Evolutionary conservation across 1,140 invertebrate species (phyloP).

Genomic region (Tribolium castaneum): DNA sequence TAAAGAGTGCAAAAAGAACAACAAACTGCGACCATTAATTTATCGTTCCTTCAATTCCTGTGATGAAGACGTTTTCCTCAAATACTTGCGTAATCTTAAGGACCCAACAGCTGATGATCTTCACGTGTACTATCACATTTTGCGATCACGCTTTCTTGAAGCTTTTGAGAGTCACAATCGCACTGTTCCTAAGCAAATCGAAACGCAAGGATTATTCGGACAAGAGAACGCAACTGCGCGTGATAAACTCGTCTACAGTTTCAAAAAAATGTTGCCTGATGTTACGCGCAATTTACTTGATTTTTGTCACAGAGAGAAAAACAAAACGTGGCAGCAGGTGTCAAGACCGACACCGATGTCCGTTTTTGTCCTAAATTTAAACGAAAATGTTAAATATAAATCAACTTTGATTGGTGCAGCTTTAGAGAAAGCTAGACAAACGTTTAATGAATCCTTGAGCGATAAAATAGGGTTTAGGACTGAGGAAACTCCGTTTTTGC

Average conservation of each 20-base stretch:
- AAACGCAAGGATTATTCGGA: slow-evolving; percentile 52
- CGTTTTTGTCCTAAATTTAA: slow-evolving; percentile 57
- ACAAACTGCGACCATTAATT: slow-evolving; percentile 46
- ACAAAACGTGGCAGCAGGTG: slow-evolving; percentile 50
- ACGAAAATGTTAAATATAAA: slow-evolving; percentile 58
- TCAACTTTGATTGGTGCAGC: slow-evolving; percentile 57
- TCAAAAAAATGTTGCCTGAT: slow-evolving; percentile 52
- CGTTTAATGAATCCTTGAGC: slow-evolving; percentile 47
- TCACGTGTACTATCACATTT: slow-evolving; percentile 57
- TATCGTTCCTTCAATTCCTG: slow-evolving; percentile 48
- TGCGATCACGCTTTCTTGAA: slow-evolving; percentile 58
- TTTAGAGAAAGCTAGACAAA: slow-evolving; percentile 58
- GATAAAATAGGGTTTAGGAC: slow-evolving; percentile 43
- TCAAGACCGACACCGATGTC: slow-evolving; percentile 56
- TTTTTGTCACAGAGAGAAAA: slow-evolving; percentile 52
- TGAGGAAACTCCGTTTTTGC: slow-evolving; percentile 61
- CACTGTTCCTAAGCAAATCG: slow-evolving; percentile 16
- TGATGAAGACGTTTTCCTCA: slow-evolving; percentile 58
- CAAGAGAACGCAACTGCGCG: slow-evolving; percentile 46
- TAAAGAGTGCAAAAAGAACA: slow-evolving; percentile 55
- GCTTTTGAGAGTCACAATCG: slow-evolving; percentile 54
- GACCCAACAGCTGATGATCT: slow-evolving; percentile 52
- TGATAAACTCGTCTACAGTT: slow-evolving; percentile 53
- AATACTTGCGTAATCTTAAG: slow-evolving; percentile 52
- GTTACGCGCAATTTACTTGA: slow-evolving; percentile 54